Evolutionary conservation across 1,140 invertebrate species (phyloP).

Genomic region (Bombus polaris): DNA sequence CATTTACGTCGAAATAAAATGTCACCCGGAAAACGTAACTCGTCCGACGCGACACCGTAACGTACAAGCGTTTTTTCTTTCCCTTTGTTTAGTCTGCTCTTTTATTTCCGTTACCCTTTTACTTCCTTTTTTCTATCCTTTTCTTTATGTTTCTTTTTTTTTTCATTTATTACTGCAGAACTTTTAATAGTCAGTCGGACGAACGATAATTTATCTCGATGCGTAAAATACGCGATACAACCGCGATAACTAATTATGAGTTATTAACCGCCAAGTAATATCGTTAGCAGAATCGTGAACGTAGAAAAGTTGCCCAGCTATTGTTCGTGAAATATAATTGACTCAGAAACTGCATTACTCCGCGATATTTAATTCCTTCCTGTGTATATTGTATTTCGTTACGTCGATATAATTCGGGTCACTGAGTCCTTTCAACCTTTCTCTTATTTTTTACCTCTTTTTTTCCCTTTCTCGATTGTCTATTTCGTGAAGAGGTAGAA

Average conservation of each 20-base stretch:
- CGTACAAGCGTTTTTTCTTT: background rate
- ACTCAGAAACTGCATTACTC: constrained; percentile 21
- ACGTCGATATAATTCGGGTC: background rate
- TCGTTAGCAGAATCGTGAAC: background rate
- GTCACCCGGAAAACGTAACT: background rate
- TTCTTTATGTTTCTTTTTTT: background rate
- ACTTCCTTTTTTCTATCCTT: background rate
- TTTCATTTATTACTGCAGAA: background rate
- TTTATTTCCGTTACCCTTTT: background rate
- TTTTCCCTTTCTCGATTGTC: background rate
- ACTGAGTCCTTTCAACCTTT: background rate
- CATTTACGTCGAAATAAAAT: constrained; percentile 29
- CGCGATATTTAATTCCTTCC: constrained; percentile 18
- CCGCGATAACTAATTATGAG: constrained; percentile 20
- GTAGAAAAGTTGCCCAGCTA: background rate
- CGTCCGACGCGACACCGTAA: background rate
- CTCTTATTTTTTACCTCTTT: background rate
- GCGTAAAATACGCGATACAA: background rate
- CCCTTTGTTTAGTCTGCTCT: background rate
- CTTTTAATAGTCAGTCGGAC: background rate
- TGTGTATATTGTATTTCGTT: background rate
- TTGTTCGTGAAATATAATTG: constrained; percentile 25
- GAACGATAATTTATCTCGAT: constrained; percentile 7
- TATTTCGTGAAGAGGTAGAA: background rate
- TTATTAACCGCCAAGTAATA: background rate